These are phyloP conservation scores for Grammomys surdaster DNA, from an alignment of 2,113 vertebrate genomes.

Conservation along the genomic window DNA sequence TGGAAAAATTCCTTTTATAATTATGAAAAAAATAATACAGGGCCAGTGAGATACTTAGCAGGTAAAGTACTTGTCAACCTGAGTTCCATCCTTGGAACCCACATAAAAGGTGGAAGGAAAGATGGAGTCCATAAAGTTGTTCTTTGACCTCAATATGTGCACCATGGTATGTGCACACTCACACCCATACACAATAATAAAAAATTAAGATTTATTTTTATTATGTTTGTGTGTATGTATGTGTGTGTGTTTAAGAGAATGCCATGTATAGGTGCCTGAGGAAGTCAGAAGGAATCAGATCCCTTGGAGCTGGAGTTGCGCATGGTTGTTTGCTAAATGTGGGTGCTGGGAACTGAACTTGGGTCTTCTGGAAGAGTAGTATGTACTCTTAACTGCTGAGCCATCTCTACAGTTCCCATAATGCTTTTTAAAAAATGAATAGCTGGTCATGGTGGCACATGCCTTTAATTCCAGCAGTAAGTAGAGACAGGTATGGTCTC, in stretches of 20 bases:
- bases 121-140: neutral
- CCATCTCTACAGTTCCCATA: neutral
- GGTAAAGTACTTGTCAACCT: neutral
- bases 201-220: neutral
- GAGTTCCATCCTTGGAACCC: neutral
- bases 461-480: neutral
- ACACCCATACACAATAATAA: neutral
- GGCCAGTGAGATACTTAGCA: neutral
- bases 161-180: neutral
- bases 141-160: neutral
- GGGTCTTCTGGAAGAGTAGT: neutral
- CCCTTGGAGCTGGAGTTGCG: neutral
- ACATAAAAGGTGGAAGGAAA: neutral
- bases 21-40: constrained; percentile 36
- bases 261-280: neutral
- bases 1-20: constrained; percentile 58
- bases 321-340: neutral
- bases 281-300: neutral
- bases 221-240: neutral
- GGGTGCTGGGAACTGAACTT: neutral
- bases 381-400: neutral
- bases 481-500: neutral
- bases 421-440: neutral
- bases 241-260: neutral
- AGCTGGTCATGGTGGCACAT: neutral